Evolutionary conservation across 1,140 invertebrate species (phyloP), one percentile per base, ranked within the genome.

Genomic region (Microplitis mediator): DNA sequence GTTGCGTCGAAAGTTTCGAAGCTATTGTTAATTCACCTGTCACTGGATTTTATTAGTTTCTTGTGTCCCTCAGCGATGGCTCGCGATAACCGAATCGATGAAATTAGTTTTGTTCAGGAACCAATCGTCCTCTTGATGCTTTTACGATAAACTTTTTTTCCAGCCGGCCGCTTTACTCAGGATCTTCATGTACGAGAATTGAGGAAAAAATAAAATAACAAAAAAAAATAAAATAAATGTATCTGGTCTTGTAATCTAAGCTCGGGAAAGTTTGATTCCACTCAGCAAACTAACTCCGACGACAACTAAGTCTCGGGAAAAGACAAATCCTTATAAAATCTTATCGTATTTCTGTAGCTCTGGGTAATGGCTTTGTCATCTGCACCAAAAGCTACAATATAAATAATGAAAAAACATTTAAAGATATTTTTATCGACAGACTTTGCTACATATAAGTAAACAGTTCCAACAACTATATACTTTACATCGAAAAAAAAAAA

Each of bases 261-360:
- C 69, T 62, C 69, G 23, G 69, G 32, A 71, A 71, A 71, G 58
- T 71, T 71, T 60, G 60, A 71, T 71, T 71, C 54, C 32, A 36
- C 69, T 69, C 58, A 35, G 45, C 45, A 58, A 71, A 71, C 69
- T 63, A 64, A 71, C 60, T 71, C 60, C 60, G 39, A 45, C 39
- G 39, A 32, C 23, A 23, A 23, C 39, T 45, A 45, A 45, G 39
- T 45, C 39, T 9, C 23, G 4, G 35, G 63, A 60, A 71, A 60
- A 69, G 58, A 45, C 39, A 45, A 56, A 58, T 60, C 36, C 34
- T 58, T 14, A 31, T 61, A 56, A 50, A 71, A 63, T 71, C 45
- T 64, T 71, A 71, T 71, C 69, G 45, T 63, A 60, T 63, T 71
- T 71, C 39, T 45, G 39, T 60, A 60, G 39, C 60, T 62, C 16